Percentiles rank a stretch among this genome's conserved stretches.
phyloP scores from a whole-genome alignment of 2,888 invertebrate species.

The Lydus trimaculatus region DNA sequence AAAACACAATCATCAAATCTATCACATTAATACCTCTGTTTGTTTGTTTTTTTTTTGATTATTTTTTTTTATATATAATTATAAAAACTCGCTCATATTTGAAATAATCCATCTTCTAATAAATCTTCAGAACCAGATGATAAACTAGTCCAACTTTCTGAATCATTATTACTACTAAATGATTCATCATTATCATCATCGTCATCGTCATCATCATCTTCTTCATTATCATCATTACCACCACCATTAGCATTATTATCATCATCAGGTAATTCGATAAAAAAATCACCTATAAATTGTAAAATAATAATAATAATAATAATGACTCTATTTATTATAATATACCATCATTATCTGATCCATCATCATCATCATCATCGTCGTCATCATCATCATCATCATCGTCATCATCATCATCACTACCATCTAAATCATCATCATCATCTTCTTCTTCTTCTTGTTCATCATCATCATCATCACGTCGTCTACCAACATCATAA shows the following conservation, averaged over 20 bases:
- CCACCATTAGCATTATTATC: slow-evolving; percentile 58
- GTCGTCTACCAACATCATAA: slow-evolving; percentile 89
- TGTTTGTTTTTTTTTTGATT: too few species aligned
- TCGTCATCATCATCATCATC: slow-evolving; percentile 65
- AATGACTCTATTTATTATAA: slow-evolving; percentile 13
- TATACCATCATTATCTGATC: slow-evolving; percentile 61
- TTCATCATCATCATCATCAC: slow-evolving; percentile 90
- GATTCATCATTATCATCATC: slow-evolving; percentile 39
- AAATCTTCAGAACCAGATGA: slow-evolving; percentile 24
- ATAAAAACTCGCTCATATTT: slow-evolving; percentile 7
- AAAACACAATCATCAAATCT: slow-evolving; percentile 12
- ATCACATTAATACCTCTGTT: slow-evolving; percentile 28
- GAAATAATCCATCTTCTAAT: slow-evolving; percentile 18
- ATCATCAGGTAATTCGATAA: slow-evolving; percentile 55
- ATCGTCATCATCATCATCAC: slow-evolving; percentile 68
- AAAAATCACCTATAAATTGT: slow-evolving; percentile 11
- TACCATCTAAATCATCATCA: slow-evolving; percentile 65
- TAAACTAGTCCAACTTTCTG: slow-evolving; percentile 34
- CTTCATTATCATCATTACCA: slow-evolving; percentile 44
- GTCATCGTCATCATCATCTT: slow-evolving; percentile 34
- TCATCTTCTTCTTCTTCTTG: slow-evolving; percentile 68
- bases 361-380: slow-evolving; percentile 69
- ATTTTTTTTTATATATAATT: too few species aligned
- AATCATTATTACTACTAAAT: slow-evolving; percentile 29
- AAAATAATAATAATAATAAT: background rate